Evolutionary conservation across 2,888 invertebrate species (phyloP), one percentile per base, ranked within the genome.

Genomic region (Glaucopsyche alexis): DNA sequence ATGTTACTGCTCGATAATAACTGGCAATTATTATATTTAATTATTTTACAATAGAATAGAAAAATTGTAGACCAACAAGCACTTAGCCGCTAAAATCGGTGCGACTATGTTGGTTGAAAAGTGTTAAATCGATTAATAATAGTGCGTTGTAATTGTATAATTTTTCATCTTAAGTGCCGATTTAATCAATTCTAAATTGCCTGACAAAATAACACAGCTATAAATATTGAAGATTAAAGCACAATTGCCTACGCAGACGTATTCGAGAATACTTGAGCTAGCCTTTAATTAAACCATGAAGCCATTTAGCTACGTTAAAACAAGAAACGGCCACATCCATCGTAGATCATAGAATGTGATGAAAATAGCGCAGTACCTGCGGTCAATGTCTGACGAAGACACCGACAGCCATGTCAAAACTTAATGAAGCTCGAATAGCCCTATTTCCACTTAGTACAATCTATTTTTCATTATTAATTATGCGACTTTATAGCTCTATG

Each of bases 211-310:
- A 80, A 82, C 85, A 83, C 77, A 74, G 79, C 82, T 84, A 87
- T 86, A 85, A 87, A 88, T 87, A 85, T 84, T 83, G 82, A 80
- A 80, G 83, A 85, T 85, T 85, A 87, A 86, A 88, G 84, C 81
- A 85, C 82, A 84, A 86, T 86, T 83, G 83, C 82, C 79, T 82
- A 83, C 81, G 81, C 82, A 84, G 81, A 84, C 81, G 77, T 77
- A 78, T 77, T 73, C 74, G 75, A 71, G 75, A 78, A 77, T 77
- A 74, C 80, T 80, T 85, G 82, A 78, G 76, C 84, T 86, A 84
- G 85, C 84, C 84, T 83, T 88, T 90, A 90, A 90, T 91, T 90
- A 90, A 89, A 87, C 84, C 80, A 80, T 80, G 79, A 76, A 82
- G 80, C 77, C 80, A 77, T 49, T 49, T 29, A 47, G 69, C 49